Conservation (phyloP, 1,140 invertebrate genomes). For the Nautilus pompilius region DNA sequence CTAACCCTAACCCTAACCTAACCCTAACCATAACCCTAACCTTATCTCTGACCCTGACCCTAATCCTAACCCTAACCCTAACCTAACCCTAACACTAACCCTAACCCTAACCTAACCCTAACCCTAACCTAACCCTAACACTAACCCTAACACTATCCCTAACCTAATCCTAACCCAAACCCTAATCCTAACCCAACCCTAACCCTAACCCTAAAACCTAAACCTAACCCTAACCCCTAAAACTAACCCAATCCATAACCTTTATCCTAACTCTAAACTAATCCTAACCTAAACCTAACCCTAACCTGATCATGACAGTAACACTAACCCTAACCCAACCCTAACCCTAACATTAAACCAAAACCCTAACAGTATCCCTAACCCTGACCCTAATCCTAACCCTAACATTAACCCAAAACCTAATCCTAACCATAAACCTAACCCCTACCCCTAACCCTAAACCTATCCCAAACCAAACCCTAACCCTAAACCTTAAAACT, state of each 20-base stretch:
- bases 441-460: conserved; percentile 3
- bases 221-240: neutral
- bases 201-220: neutral
- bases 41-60: too few relatives aligned
- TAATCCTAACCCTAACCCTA: neutral
- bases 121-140: too few relatives aligned
- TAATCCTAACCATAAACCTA: neutral
- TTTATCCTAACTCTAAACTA: neutral
- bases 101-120: conserved; percentile 4
- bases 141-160: too few relatives aligned
- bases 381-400: conserved; percentile 7
- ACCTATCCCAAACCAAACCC: neutral
- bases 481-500: conserved; percentile 10
- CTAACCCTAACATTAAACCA: neutral
- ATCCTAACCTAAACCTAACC: neutral
- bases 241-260: neutral
- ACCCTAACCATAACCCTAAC: neutral
- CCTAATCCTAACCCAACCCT: neutral
- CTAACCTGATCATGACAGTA: neutral
- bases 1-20: neutral
- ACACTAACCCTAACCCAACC: neutral
- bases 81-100: neutral
- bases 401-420: conserved; percentile 7
- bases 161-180: neutral
- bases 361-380: neutral